Base-by-base conservation (phyloP, 2,888 invertebrate species). In the Frankliniella intonsa region DNA sequence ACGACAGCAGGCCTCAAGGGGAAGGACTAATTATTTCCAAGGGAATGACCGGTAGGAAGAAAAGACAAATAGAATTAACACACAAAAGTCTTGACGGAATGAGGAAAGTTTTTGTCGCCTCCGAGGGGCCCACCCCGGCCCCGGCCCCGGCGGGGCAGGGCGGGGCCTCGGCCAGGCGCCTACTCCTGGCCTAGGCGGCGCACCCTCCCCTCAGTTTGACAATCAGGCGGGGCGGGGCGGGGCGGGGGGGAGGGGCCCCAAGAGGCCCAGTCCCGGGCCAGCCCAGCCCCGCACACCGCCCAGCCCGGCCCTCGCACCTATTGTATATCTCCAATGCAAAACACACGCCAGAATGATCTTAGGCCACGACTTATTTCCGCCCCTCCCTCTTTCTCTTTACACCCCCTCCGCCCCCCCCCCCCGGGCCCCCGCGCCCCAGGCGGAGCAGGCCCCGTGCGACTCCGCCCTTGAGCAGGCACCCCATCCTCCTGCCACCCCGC, bases 41-140 rank as follows among this genome's bases (percentile, higher is more conserved):
- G 69, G 69, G 25, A 76, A 76, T 76, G 69, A 76, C 69, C 69
- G 69, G 69, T 76, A 25, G 69, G 69, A 25, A 25, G 69, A 76
- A 76, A 76, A 76, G 69, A 76, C 69, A 76, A 76, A 76, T 22
- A 76, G 69, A 76, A 76, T 76, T 76, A 76, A 76, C 69, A 76
- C 69, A 76, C 69, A 76, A 76, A 76, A 22, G 25, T 76, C 69
- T 76, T 76, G 25, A 76, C 69, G 69, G 69, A 76, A 76, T 76
- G 69, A 76, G 69, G 69, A 76, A 76, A 76, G 69, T 76, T 76
- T 76, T 76, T 76, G 69, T 76, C 69, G 69, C 25, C 12, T 25
- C 69, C 38, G 55, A 38, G 38, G 5, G 5, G 38, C 38, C 38
- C n/a, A n/a, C n/a, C n/a, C n/a, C n/a, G n/a, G n/a, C n/a, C n/a